Evolutionary conservation across 2,797 vertebrate species (phyloP), one percentile per base, ranked within the genome.

Genomic region (Lutjanus argentimaculatus): DNA sequence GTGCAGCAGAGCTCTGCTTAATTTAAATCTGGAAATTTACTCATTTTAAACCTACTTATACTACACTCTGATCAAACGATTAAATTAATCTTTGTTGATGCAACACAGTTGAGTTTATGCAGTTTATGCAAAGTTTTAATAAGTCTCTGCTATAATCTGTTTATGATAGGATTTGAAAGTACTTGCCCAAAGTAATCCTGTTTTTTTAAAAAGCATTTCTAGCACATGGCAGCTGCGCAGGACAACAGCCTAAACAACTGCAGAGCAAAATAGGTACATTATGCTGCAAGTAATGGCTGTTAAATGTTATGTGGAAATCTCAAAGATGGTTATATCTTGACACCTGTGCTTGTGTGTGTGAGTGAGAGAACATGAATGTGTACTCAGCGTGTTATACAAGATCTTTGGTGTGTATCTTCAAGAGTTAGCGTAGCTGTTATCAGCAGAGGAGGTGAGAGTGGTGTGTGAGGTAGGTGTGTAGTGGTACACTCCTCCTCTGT

Each of bases 391-490:
- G 53, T 77, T 52, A 19, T n/a, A 63, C 73, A 61, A 70, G 67
- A 79, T 84, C 77, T 80, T 83, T 78, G 71, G 70, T 85, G 72
- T 89, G 80, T 63, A 48, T 83, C 83, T 78, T 90, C 46, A 79
- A 79, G 85, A 87, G 89, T 84, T 79, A 61, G 71, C 61, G 2
- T 79, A 59, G 70, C 84, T 84, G 88, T 80, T 88, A 67, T 88
- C 72, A 88, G 80, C 51, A 48, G 80, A 85, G 70, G 88, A 87
- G 86, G 69, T 79, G 88, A 91, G 85, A 89, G 88, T 75, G 84
- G 83, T 89, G 91, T 92, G 89, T 80, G 88, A 92, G 88, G 84
- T 87, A 90, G 87, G 87, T 89, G 88, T 85, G 83, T 87, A 84
- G 88, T 84, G 89, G 62, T 82, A 22, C 78, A 73, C 83, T 82